Evolutionary conservation across 2,797 vertebrate species (phyloP).

Genomic region (Hoplostethus atlanticus): DNA sequence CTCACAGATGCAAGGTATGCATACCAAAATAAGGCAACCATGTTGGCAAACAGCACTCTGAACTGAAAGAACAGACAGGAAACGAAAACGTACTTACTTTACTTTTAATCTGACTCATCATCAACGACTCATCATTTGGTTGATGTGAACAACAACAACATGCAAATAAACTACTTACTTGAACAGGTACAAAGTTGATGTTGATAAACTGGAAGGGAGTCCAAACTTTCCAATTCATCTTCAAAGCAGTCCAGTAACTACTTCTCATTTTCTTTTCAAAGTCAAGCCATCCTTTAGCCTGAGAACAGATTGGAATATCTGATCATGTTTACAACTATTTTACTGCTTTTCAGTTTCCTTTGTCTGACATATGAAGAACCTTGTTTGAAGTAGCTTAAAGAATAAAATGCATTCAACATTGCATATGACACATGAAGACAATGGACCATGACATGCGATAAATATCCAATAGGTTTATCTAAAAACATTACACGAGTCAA

Average conservation of each 20-base stretch:
- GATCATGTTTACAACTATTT: background rate
- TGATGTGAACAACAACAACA: background rate
- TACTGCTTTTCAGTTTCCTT: background rate
- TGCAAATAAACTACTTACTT: slow-evolving; percentile 75
- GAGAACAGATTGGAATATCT: slow-evolving; percentile 12
- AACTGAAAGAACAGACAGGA: slow-evolving; percentile 82
- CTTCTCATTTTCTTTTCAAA: slow-evolving; percentile 81
- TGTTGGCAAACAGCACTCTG: slow-evolving; percentile 90
- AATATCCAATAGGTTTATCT: background rate
- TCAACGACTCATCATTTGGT: background rate
- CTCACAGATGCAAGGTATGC: slow-evolving; percentile 90
- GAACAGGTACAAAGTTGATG: slow-evolving; percentile 89
- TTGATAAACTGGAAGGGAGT: slow-evolving; percentile 92
- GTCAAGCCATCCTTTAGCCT: slow-evolving; percentile 83
- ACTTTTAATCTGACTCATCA: slow-evolving; percentile 18
- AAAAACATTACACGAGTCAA: background rate
- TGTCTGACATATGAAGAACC: background rate
- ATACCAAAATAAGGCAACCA: slow-evolving; percentile 91
- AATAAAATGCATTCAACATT: background rate
- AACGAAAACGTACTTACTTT: background rate
- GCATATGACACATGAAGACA: background rate
- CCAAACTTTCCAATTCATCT: slow-evolving; percentile 94
- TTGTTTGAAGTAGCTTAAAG: background rate
- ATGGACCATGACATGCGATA: too few relatives aligned
- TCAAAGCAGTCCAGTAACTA: slow-evolving; percentile 88